phyloP scores from a whole-genome alignment of 92 coral and sea anemone genomes.

The Bergia sp. region DNA sequence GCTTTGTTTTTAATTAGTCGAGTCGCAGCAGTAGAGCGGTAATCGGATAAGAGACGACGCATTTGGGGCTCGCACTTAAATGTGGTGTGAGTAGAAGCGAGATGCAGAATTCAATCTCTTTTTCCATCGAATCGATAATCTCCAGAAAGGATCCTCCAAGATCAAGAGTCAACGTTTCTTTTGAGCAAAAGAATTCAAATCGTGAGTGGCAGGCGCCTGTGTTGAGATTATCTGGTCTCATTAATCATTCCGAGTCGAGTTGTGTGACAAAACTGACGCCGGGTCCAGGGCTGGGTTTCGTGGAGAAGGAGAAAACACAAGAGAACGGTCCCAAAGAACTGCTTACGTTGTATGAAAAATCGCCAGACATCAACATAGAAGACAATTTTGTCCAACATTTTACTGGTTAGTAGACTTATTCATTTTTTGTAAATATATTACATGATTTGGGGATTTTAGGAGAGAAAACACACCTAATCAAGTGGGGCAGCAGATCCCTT shows the following conservation, averaged over 20 bases:
- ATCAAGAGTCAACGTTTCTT: conserved; percentile 28
- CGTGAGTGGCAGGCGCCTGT: conserved; percentile 26
- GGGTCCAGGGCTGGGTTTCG: conserved; percentile 4
- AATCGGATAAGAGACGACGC: conserved; percentile 94
- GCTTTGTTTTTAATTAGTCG: conserved; percentile 81
- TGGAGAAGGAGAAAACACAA: conserved; percentile 12
- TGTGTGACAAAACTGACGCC: conserved; percentile 41
- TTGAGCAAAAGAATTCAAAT: conserved; percentile 42
- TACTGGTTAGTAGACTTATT: conserved; percentile 20
- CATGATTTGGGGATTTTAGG: not conserved
- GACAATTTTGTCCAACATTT: conserved; percentile 15
- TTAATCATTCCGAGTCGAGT: conserved; percentile 38
- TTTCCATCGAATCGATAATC: conserved; percentile 93
- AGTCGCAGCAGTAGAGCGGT: conserved; percentile 70
- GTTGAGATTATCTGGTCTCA: conserved; percentile 33
- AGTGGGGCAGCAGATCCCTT: not conserved
- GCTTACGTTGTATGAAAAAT: not conserved
- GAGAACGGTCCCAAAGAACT: not conserved
- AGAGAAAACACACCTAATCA: conserved; percentile 3
- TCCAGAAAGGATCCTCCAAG: conserved; percentile 86
- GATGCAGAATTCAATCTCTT: conserved; percentile 90
- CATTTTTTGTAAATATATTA: not conserved
- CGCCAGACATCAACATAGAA: conserved; percentile 7
- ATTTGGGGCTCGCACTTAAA: not conserved
- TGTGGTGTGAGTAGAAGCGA: conserved; percentile 8